Evolutionary conservation across 2,113 vertebrate genomes (phyloP), one percentile per base, ranked within the genome.

Genomic region (Seriola aureovittata): DNA sequence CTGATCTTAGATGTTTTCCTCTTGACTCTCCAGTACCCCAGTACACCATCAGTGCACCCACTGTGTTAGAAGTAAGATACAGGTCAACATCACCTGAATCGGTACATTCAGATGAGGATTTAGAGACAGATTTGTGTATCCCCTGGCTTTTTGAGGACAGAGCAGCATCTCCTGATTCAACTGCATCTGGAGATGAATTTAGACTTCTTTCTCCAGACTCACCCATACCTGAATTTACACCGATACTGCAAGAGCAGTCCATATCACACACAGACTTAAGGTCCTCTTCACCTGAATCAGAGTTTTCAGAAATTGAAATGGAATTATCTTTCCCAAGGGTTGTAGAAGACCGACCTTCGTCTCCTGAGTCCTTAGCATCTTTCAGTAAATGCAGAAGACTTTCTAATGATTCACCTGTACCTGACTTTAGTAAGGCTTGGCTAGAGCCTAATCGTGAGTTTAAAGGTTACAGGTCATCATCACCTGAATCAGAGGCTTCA

Each of bases 131-230:
- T 68, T 29, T 82, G 12, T 70, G 63, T 69, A 16, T 46, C 0
- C 21, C 70, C 0, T 70, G 85, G 71, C 21, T 66, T 23, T 83
- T 72, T 66, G 85, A 91, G 13, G 78, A 62, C 1, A 86, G 88
- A 75, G 71, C 87, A 7, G 21, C 11, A 23, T 91, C 91, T 52
- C 75, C 81, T 64, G 87, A 57, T 57, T 93, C 88, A 48, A 0
- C 46, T 17, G 23, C 36, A 62, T 91, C 80, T 36, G 40, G 60
- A 36, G 64, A 88, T 44, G 52, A 86, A 12, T 75, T 78, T 3
- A 78, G 82, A 81, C 67, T 23, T 4, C 86, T 92, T 52, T 86
- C 76, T 1, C 82, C 89, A 46, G 93, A 94, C 46, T 94, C 93
- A 57, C 92, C 93, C 8, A 63, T 92, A 68, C 91, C 86, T 74